A percentile compares a stretch with the other conserved stretches of the same genome.
These are phyloP conservation scores for Syrrhaptes paradoxus DNA, from an alignment of 2,113 vertebrate species.

Conservation along the genomic window DNA sequence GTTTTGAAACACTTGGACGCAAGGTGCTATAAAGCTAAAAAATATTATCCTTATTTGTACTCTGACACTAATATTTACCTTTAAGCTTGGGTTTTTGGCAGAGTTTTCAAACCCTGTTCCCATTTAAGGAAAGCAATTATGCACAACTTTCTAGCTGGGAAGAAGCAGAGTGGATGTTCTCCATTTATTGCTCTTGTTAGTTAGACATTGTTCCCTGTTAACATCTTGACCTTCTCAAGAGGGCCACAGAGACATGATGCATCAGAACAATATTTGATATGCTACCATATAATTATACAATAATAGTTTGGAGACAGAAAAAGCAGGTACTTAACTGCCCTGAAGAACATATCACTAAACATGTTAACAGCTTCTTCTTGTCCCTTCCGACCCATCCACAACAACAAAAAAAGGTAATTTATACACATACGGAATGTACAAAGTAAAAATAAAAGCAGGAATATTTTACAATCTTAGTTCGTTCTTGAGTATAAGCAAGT, in stretches of 20 bases:
- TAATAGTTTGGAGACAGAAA: background rate
- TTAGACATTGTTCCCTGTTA: background rate
- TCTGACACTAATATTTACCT: background rate
- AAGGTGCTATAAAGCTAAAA: background rate
- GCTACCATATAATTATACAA: background rate
- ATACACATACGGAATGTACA: rapidly evolving
- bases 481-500: background rate
- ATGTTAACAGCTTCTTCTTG: background rate
- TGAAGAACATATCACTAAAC: background rate
- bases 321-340: background rate
- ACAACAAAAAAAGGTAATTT: background rate
- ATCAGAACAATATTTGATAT: background rate
- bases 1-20: background rate
- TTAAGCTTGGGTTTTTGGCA: background rate
- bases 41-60: background rate
- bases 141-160: background rate
- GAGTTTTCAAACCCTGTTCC: background rate
- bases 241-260: background rate
- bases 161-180: background rate
- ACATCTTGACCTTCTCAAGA: background rate
- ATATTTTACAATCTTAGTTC: background rate
- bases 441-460: background rate
- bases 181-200: background rate
- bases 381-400: background rate
- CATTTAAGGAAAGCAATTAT: background rate